These are phyloP conservation scores for Brachystomella parvula DNA, from an alignment of 1,140 invertebrate genomes.

Conservation along the genomic window DNA sequence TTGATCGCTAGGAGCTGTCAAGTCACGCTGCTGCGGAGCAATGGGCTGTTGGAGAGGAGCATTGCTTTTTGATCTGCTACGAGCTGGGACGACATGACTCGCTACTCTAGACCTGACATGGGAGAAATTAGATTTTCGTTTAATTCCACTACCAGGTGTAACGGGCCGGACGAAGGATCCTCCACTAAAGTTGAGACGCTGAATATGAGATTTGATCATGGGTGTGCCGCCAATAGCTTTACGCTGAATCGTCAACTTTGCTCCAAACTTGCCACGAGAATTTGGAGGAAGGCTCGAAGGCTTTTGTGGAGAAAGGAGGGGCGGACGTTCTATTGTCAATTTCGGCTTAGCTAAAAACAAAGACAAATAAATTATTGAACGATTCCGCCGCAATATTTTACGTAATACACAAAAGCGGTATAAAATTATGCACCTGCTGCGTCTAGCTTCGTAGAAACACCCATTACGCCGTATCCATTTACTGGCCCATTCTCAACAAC, in stretches of 20 bases:
- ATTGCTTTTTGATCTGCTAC: neutral
- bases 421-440: neutral
- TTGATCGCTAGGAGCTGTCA: neutral
- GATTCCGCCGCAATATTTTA: neutral
- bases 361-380: too few relatives aligned
- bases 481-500: neutral
- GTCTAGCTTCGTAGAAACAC: neutral
- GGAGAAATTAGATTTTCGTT: neutral
- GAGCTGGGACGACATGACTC: neutral
- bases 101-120: neutral
- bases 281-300: neutral
- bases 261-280: neutral
- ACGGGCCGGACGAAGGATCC: neutral
- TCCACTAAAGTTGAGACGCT: neutral
- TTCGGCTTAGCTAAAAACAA: neutral
- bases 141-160: neutral
- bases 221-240: neutral
- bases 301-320: neutral
- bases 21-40: neutral
- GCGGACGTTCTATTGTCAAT: neutral
- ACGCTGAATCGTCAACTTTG: neutral
- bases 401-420: neutral
- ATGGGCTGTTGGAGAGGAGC: neutral
- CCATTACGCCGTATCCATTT: neutral
- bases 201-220: neutral